Conservation (phyloP, 2,888 invertebrate species). For the Osedax fenrisi region DNA sequence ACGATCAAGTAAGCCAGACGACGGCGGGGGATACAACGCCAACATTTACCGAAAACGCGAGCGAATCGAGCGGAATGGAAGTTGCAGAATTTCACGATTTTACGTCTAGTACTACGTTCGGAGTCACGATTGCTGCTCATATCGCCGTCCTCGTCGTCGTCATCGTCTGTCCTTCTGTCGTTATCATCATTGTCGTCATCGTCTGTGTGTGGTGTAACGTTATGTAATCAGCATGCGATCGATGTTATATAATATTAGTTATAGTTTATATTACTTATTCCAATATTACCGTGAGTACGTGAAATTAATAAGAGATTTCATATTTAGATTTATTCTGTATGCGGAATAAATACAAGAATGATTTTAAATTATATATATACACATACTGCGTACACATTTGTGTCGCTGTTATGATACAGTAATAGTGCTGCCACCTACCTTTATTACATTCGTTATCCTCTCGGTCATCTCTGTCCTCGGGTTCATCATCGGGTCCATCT, state of each 20-base stretch:
- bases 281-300: no score
- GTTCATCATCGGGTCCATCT: neutral
- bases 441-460: neutral
- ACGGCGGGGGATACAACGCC: neutral
- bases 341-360: no score
- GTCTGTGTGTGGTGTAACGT: neutral
- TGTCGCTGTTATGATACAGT: no score
- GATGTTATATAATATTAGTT: no score
- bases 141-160: neutral
- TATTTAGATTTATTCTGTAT: no score
- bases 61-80: neutral
- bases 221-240: no score
- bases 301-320: no score
- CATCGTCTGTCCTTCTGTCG: slow-evolving; percentile 38
- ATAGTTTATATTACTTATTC: no score
- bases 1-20: neutral
- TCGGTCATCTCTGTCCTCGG: neutral
- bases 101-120: neutral
- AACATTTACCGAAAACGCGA: neutral
- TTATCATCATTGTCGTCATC: slow-evolving; percentile 31
- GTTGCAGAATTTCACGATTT: neutral
- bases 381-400: no score
- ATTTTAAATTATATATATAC: no score
- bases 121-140: neutral
- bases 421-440: no score